phyloP scores from a whole-genome alignment of 2,113 vertebrate species.

The Erythrolamprus reginae region DNA sequence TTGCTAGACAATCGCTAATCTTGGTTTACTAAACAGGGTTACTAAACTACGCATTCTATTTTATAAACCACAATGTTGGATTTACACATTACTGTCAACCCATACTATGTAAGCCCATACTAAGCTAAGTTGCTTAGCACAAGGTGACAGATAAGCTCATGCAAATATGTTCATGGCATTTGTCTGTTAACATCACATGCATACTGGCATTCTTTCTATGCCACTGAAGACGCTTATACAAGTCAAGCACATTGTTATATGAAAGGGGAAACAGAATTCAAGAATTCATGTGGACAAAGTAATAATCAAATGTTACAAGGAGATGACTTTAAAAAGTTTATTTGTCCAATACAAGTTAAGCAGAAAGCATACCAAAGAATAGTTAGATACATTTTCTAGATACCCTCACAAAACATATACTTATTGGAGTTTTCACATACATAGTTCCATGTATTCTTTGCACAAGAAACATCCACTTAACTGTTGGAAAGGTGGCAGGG shows the following conservation, averaged over 20 bases:
- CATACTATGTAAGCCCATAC: neutral
- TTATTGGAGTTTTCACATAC: constrained; percentile 52
- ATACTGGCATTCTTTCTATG: neutral
- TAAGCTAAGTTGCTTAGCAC: neutral
- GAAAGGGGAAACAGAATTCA: neutral
- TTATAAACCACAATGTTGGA: neutral
- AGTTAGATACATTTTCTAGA: constrained; percentile 50
- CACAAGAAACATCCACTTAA: constrained; percentile 36
- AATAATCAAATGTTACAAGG: constrained; percentile 26
- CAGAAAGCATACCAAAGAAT: constrained; percentile 61
- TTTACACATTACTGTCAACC: neutral
- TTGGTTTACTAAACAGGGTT: neutral
- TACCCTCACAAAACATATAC: constrained; percentile 51
- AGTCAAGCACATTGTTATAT: neutral
- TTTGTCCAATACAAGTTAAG: constrained; percentile 54
- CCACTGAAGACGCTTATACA: neutral
- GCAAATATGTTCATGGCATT: neutral
- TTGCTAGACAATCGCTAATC: neutral
- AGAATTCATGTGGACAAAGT: neutral
- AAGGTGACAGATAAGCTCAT: neutral
- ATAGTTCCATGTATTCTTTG: constrained; percentile 38
- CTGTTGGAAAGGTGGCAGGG: constrained; percentile 41
- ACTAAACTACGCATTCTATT: neutral
- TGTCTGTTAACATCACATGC: neutral
- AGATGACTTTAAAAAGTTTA: constrained; percentile 47